Evolutionary conservation across 2,888 invertebrate genomes (phyloP), one percentile per base, ranked within the genome.

Genomic region (Rhingia campestris): DNA sequence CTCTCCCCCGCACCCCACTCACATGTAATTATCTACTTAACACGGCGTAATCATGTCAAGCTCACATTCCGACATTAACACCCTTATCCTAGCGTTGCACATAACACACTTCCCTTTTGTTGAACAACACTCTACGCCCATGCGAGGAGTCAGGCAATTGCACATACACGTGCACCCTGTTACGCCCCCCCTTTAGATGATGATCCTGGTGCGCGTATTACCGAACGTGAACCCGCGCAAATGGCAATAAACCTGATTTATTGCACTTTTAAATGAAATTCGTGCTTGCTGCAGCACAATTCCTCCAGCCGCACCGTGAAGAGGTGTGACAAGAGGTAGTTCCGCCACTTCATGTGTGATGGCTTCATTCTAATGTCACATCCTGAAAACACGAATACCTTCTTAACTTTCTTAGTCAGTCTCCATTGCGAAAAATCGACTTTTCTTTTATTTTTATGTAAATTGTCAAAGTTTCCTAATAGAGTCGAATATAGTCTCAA

Each of bases 241-340:
- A 53, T 56, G 67, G 82, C 73, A 73, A 73, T 82, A 82, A 82
- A 82, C 79, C 80, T 80, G 69, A 84, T 84, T 84, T 84, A 84
- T 84, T 84, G 84, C 70, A 80, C 66, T 84, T 80, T 84, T 84
- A 84, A 84, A 84, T 84, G 84, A 80, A 84, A 70, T 80, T 84
- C 84, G 84, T 84, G 80, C 84, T 84, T 59, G 63, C 74, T 59
- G 63, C 74, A 79, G 69, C 39, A 59, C 53, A 76, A 69, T 70
- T 61, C 59, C 30, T 14, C 6, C 41, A 53, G 12, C 22, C 22
- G 22, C 22, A 2, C 22, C 22, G 22, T 53, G 53, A 12, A 12
- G 12, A 73, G 67, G 81, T 66, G 75, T 59, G 77, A 81, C 81
- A 14, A 9, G 39, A 30, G 53, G 45, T 51, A 10, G 30, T 33